These are phyloP conservation scores for Mirounga angustirostris DNA, from an alignment of 2,113 vertebrate genomes.

Conservation along the genomic window DNA sequence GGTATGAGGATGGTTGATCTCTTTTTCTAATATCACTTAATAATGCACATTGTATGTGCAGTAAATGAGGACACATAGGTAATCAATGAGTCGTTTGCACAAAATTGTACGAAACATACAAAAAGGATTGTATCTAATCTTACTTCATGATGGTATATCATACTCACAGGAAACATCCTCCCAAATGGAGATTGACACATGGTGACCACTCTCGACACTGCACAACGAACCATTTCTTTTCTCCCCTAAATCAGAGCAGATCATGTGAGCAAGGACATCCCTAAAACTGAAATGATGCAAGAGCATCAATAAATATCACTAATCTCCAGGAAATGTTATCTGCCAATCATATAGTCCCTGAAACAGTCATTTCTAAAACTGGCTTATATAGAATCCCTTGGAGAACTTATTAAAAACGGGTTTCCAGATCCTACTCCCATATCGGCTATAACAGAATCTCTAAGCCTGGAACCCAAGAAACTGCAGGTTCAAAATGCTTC, in stretches of 20 bases:
- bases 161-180: not conserved
- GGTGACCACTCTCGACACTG: rapidly evolving
- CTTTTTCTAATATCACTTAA: not conserved
- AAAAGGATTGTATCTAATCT: not conserved
- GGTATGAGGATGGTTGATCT: not conserved
- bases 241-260: not conserved
- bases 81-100: not conserved
- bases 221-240: not conserved
- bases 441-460: not conserved
- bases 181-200: not conserved
- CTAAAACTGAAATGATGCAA: not conserved
- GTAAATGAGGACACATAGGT: not conserved
- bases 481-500: not conserved
- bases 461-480: not conserved
- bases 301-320: not conserved
- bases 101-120: not conserved
- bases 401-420: not conserved
- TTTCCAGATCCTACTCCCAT: not conserved
- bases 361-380: not conserved
- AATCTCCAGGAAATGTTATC: not conserved
- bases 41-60: rapidly evolving
- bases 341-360: not conserved
- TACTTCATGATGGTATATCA: not conserved
- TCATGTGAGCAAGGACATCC: too few species aligned
- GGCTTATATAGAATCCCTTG: not conserved